Evolutionary conservation across 2,888 invertebrate species (phyloP).

Genomic region (Atethmia centrago): DNA sequence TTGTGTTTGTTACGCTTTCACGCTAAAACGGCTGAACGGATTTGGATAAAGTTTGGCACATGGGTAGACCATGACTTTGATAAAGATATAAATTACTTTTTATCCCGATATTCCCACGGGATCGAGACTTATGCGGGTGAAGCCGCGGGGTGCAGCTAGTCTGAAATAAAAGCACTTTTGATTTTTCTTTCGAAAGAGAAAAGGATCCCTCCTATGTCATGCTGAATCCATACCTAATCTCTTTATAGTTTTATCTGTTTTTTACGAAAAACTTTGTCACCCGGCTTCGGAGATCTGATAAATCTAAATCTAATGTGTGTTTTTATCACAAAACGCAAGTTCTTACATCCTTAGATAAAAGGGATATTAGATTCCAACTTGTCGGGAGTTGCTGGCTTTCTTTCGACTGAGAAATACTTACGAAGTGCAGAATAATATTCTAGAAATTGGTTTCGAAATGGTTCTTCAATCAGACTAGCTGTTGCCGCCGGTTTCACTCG

Average conservation of each 20-base stretch:
- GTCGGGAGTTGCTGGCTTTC: slow-evolving; percentile 10
- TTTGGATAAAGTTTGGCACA: no score
- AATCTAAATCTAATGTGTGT: slow-evolving; percentile 41
- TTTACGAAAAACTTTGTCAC: slow-evolving; percentile 55
- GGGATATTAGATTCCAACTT: slow-evolving; percentile 46
- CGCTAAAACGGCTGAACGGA: no score
- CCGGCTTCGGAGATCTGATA: slow-evolving; percentile 26
- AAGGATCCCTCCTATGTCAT: slow-evolving; percentile 3
- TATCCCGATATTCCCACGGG: no score
- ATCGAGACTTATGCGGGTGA: no score
- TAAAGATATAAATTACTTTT: no score
- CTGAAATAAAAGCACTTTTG: not conserved
- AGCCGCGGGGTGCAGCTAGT: no score
- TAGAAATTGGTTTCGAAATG: not conserved
- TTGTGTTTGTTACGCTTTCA: no score
- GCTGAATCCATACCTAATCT: slow-evolving; percentile 36
- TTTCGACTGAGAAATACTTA: not conserved
- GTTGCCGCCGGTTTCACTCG: not conserved
- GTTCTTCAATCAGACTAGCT: not conserved
- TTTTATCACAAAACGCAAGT: slow-evolving; percentile 50
- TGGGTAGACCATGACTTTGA: no score
- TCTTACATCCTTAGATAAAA: slow-evolving; percentile 38
- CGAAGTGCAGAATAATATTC: not conserved
- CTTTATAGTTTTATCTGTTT: slow-evolving; percentile 56
- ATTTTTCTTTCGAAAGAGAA: not conserved